Evolutionary conservation across 92 coral and sea anemone species (phyloP).

Genomic region (Micromussa lordhowensis): DNA sequence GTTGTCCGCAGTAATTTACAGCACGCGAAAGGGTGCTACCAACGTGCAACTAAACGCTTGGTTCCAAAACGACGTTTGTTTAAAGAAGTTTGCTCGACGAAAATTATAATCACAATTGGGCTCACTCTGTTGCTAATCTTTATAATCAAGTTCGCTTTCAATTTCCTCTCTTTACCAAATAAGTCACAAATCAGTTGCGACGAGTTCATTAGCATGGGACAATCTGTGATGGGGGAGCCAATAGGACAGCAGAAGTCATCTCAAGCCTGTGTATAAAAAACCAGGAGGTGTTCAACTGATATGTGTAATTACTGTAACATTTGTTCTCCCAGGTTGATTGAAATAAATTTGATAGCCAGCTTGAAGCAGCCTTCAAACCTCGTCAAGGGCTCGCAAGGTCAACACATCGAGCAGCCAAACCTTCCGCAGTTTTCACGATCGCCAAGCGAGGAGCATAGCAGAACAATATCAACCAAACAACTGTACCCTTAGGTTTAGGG

Average conservation of each 20-base stretch:
- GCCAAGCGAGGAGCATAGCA: neutral
- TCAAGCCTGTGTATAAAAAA: conserved; percentile 3
- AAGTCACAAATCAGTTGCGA: conserved; percentile 70
- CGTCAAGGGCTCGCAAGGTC: conserved; percentile 11
- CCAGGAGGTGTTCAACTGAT: conserved; percentile 32
- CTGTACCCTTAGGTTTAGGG: neutral
- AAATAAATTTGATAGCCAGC: conserved; percentile 46
- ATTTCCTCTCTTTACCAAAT: conserved; percentile 70
- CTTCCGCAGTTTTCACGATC: neutral
- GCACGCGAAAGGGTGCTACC: conserved; percentile 27
- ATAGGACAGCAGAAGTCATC: neutral
- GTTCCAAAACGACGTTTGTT: conserved; percentile 24
- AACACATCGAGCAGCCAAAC: neutral
- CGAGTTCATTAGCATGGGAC: conserved; percentile 61
- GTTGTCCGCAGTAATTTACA: conserved; percentile 10
- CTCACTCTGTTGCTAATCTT: conserved; percentile 56
- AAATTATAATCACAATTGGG: conserved; percentile 28
- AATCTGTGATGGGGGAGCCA: conserved; percentile 18
- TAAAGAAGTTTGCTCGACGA: neutral
- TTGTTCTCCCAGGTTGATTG: conserved; percentile 42
- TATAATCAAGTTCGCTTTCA: conserved; percentile 66
- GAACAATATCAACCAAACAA: neutral
- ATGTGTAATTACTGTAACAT: conserved; percentile 50
- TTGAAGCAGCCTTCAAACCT: conserved; percentile 34
- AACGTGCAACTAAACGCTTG: neutral